A percentile compares a stretch with the other conserved stretches of the same genome.
Conservation (phyloP, 2,888 invertebrate genomes). For the Bhutanitis thaidina region DNA sequence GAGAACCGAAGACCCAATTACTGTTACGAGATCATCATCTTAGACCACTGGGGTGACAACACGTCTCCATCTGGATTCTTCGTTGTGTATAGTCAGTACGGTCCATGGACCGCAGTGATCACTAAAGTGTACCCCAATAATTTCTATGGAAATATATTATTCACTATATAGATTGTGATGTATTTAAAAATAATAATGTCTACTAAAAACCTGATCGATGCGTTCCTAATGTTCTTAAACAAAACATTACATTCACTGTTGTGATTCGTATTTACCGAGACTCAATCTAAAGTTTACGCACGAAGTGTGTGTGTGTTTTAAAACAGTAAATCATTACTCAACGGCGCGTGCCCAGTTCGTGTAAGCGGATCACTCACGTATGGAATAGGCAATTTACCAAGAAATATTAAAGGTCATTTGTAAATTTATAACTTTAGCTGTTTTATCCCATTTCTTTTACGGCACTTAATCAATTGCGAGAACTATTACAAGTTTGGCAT, state of each 20-base stretch:
- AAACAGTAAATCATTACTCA: conserved; percentile 13
- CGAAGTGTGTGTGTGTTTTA: conserved; percentile 6
- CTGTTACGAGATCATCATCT: no score
- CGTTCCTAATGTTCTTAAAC: background rate
- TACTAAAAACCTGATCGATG: background rate
- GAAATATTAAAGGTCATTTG: conserved; percentile 14
- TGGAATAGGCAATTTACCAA: conserved; percentile 14
- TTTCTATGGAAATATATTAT: no score
- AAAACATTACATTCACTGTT: conserved; percentile 3
- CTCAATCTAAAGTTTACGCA: conserved; percentile 9
- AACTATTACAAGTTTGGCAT: no score
- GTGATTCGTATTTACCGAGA: conserved; percentile 1
- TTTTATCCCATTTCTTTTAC: background rate
- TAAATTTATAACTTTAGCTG: conserved; percentile 1
- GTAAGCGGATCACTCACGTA: conserved; percentile 14
- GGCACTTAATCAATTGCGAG: no score
- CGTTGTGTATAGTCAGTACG: no score
- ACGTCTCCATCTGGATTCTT: no score
- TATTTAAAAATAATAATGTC: no score
- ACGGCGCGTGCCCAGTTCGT: conserved; percentile 3
- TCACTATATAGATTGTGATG: no score
- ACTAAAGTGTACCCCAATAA: no score
- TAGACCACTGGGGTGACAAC: no score
- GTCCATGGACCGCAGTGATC: no score
- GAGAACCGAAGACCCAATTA: no score